phyloP scores from a whole-genome alignment of 1,140 invertebrate genomes.

The Eurosta solidaginis region DNA sequence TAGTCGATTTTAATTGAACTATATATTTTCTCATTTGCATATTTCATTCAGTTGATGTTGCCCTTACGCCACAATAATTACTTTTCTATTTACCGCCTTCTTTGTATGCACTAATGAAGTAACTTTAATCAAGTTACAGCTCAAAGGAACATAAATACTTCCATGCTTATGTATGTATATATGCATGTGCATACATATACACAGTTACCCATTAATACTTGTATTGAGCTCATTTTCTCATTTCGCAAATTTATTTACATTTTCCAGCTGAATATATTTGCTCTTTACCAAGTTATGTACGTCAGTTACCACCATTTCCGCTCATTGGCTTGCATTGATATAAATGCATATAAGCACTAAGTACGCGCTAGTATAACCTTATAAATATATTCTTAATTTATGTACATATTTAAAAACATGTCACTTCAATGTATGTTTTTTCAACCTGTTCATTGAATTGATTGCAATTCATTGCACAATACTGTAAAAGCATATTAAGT shows the following conservation, averaged over 20 bases:
- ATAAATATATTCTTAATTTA: too few species aligned
- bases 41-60: background rate
- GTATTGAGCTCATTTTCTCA: slow-evolving; percentile 25
- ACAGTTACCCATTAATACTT: too few species aligned
- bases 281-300: too few species aligned
- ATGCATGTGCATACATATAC: too few species aligned
- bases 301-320: background rate
- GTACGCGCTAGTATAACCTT: too few species aligned
- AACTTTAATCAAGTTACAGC: background rate
- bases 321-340: background rate
- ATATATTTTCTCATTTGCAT: background rate
- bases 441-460: background rate
- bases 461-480: background rate
- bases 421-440: background rate
- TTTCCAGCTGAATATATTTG: slow-evolving; percentile 13
- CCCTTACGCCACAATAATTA: background rate
- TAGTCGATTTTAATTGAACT: background rate
- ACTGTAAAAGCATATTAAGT: too few species aligned
- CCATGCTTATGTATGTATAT: too few species aligned
- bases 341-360: background rate
- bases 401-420: background rate
- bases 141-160: too few species aligned
- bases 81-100: background rate
- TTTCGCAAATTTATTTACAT: slow-evolving; percentile 23
- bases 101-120: background rate